These are phyloP conservation scores for Diabrotica balteata DNA, from an alignment of 2,888 invertebrate species.

Conservation along the genomic window DNA sequence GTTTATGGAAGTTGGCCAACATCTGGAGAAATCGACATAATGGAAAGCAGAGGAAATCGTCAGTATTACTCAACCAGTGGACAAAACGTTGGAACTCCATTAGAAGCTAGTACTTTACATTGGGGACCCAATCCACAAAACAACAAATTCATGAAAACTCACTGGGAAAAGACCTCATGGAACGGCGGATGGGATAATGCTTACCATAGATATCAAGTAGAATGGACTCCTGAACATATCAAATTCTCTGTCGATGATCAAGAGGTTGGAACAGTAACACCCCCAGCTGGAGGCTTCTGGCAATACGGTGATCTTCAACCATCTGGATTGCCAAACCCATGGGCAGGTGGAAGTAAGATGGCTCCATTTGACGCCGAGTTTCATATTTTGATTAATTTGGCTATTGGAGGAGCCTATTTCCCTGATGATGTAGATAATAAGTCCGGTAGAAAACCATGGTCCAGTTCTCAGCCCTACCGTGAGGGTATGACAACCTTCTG, in stretches of 20 bases:
- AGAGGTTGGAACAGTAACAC: conserved; percentile 63
- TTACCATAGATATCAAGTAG: conserved; percentile 71
- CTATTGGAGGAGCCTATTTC: conserved; percentile 68
- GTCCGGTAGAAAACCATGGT: conserved; percentile 71
- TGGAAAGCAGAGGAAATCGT: conserved; percentile 72
- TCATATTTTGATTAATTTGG: conserved; percentile 66
- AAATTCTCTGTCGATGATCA: conserved; percentile 64
- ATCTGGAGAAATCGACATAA: conserved; percentile 76
- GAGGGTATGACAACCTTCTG: conserved; percentile 63
- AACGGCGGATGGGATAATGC: conserved; percentile 61
- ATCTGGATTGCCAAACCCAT: conserved; percentile 64
- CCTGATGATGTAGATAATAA: conserved; percentile 65
- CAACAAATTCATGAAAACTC: conserved; percentile 62
- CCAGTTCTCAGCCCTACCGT: conserved; percentile 58
- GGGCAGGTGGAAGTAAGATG: conserved; percentile 64
- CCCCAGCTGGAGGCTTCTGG: conserved; percentile 71
- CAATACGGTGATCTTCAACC: conserved; percentile 66
- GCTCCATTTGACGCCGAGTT: conserved; percentile 75
- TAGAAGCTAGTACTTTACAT: conserved; percentile 69
- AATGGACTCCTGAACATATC: conserved; percentile 69
- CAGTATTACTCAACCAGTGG: conserved; percentile 45
- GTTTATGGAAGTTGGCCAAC: conserved; percentile 74
- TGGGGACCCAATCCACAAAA: conserved; percentile 68
- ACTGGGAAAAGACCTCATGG: conserved; percentile 54
- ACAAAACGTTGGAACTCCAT: conserved; percentile 64